These are phyloP conservation scores for Papio anubis DNA, from an alignment of 2,113 vertebrate genomes.

Conservation along the genomic window DNA sequence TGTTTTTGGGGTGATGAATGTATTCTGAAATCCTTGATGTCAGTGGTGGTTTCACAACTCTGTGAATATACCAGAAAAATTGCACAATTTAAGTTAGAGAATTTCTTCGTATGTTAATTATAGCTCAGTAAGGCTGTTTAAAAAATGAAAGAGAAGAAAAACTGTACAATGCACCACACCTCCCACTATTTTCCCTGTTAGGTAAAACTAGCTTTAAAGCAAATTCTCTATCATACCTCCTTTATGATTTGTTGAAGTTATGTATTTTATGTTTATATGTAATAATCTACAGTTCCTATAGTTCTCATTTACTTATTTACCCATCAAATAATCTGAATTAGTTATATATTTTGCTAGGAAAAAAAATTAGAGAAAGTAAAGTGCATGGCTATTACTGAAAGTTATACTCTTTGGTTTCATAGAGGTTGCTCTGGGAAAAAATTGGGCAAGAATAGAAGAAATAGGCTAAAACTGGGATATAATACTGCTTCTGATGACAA, in stretches of 20 bases:
- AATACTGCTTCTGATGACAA: conserved; percentile 20
- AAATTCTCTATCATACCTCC: neutral
- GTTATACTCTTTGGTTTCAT: neutral
- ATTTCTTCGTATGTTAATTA: neutral
- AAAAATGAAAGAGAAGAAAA: neutral
- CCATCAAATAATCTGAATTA: neutral
- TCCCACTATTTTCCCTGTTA: neutral
- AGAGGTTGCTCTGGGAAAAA: neutral
- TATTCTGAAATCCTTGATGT: neutral
- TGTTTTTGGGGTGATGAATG: neutral
- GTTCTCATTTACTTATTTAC: neutral
- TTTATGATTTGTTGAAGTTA: neutral
- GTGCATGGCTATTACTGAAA: neutral
- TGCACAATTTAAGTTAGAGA: neutral
- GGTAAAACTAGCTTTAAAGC: neutral
- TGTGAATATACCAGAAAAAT: neutral
- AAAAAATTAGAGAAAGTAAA: neutral
- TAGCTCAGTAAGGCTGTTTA: neutral
- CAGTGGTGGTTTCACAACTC: neutral
- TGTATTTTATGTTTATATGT: neutral
- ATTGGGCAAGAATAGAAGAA: neutral
- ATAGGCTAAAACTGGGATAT: neutral
- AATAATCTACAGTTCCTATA: neutral
- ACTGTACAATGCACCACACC: neutral
- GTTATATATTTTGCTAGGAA: neutral